phyloP scores from a whole-genome alignment of 2,888 invertebrate genomes.

The Parelbella ahira region DNA sequence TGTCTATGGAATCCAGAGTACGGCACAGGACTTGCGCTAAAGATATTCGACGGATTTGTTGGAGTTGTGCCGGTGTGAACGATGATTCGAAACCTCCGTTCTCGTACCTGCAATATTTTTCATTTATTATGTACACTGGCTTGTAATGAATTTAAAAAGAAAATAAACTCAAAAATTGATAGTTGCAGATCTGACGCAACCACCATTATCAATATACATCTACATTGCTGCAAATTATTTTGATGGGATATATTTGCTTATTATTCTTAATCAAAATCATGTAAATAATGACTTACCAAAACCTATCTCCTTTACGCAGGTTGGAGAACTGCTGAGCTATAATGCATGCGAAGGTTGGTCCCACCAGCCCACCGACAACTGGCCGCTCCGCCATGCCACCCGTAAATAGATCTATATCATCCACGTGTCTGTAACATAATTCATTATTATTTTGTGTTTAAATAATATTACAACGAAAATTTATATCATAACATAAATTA shows the following conservation, averaged over 20 bases:
- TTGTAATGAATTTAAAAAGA: no score
- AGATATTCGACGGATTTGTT: slow-evolving; percentile 85
- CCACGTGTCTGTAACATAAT: slow-evolving; percentile 80
- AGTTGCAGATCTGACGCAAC: no score
- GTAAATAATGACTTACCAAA: slow-evolving; percentile 80
- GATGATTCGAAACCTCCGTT: slow-evolving; percentile 87
- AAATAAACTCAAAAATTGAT: no score
- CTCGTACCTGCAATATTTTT: slow-evolving; percentile 87
- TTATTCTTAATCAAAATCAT: no score
- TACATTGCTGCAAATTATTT: no score
- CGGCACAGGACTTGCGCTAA: slow-evolving; percentile 87
- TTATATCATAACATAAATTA: no score
- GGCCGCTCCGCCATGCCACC: slow-evolving; percentile 91
- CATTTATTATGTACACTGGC: no score
- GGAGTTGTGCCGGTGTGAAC: slow-evolving; percentile 88
- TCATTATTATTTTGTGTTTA: no score
- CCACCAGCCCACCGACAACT: slow-evolving; percentile 88
- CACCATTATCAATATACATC: no score
- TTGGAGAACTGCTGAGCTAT: slow-evolving; percentile 92
- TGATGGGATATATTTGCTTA: no score
- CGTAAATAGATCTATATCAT: slow-evolving; percentile 92
- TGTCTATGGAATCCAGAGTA: slow-evolving; percentile 83
- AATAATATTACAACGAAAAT: no score
- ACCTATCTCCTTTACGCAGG: slow-evolving; percentile 87
- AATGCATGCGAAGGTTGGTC: slow-evolving; percentile 93